These are phyloP conservation scores for Pseudorectes ferrugineus DNA, from an alignment of 2,113 vertebrate species.

Conservation along the genomic window DNA sequence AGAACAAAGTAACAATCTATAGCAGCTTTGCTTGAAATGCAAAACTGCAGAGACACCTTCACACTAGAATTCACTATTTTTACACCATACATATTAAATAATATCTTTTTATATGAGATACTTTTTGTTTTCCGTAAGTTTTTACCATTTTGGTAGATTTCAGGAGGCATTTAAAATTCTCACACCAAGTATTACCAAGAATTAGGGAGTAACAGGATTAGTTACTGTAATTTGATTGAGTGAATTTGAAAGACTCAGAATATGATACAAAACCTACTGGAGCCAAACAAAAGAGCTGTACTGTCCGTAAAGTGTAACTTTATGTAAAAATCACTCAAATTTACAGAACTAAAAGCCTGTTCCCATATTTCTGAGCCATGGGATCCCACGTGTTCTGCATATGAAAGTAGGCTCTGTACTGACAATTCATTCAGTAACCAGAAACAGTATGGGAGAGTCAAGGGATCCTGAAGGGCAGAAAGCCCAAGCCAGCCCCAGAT, in stretches of 20 bases:
- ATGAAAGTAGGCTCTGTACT: background rate
- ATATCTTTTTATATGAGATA: background rate
- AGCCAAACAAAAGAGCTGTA: background rate
- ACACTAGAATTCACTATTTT: background rate
- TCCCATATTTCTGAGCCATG: background rate
- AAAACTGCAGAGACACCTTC: slow-evolving; percentile 4
- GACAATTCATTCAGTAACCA: background rate
- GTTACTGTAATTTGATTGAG: background rate
- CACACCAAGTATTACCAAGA: background rate
- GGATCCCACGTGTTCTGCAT: background rate
- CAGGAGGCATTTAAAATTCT: background rate
- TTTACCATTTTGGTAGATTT: background rate
- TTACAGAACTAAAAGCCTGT: background rate
- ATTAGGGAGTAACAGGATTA: background rate
- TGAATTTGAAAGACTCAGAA: background rate
- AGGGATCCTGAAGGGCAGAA: background rate
- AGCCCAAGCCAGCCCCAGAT: background rate
- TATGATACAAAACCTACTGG: background rate
- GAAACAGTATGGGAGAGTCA: background rate
- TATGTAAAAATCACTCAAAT: background rate
- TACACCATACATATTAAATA: background rate
- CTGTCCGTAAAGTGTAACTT: background rate
- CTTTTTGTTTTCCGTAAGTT: background rate
- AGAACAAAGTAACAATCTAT: background rate
- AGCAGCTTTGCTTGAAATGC: slow-evolving; percentile 8